These are phyloP conservation scores for Hydropsyche betteni DNA, from an alignment of 2,888 invertebrate species.

Conservation along the genomic window DNA sequence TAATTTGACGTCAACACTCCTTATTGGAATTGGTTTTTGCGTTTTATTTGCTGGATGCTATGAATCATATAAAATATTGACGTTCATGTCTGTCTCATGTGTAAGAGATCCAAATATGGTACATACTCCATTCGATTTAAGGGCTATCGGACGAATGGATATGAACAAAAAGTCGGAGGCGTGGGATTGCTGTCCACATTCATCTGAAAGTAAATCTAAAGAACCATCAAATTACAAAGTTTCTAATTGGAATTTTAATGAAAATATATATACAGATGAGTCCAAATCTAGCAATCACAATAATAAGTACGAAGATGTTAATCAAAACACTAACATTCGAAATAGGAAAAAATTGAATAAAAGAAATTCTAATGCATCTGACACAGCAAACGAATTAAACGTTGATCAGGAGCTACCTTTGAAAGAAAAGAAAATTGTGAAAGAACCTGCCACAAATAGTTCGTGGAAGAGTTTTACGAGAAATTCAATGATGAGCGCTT, in stretches of 20 bases:
- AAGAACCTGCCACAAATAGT: slow-evolving; percentile 41
- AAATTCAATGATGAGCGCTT: slow-evolving; percentile 32
- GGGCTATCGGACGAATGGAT: slow-evolving; percentile 61
- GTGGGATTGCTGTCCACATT: slow-evolving; percentile 48
- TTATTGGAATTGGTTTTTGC: slow-evolving; percentile 49
- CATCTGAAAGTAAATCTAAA: slow-evolving; percentile 51
- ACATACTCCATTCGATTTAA: slow-evolving; percentile 71
- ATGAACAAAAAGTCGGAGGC: slow-evolving; percentile 51
- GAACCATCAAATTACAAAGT: slow-evolving; percentile 45
- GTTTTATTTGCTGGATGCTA: slow-evolving; percentile 76
- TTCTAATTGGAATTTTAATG: slow-evolving; percentile 44
- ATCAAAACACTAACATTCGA: slow-evolving; percentile 41
- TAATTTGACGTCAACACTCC: slow-evolving; percentile 60
- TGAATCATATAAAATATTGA: slow-evolving; percentile 76
- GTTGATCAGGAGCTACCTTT: slow-evolving; percentile 46
- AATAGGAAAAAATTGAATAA: slow-evolving; percentile 48
- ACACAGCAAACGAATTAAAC: slow-evolving; percentile 35
- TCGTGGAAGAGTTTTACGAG: slow-evolving; percentile 46
- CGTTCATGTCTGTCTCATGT: slow-evolving; percentile 62
- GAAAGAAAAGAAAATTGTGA: slow-evolving; percentile 53
- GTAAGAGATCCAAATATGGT: slow-evolving; percentile 65
- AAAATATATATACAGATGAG: slow-evolving; percentile 50
- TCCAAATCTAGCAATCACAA: slow-evolving; percentile 35
- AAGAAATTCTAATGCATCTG: slow-evolving; percentile 46
- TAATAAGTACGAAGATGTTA: slow-evolving; percentile 51